Base-by-base conservation (phyloP, 92 coral and sea anemone genomes). In the Desmophyllum pertusum region DNA sequence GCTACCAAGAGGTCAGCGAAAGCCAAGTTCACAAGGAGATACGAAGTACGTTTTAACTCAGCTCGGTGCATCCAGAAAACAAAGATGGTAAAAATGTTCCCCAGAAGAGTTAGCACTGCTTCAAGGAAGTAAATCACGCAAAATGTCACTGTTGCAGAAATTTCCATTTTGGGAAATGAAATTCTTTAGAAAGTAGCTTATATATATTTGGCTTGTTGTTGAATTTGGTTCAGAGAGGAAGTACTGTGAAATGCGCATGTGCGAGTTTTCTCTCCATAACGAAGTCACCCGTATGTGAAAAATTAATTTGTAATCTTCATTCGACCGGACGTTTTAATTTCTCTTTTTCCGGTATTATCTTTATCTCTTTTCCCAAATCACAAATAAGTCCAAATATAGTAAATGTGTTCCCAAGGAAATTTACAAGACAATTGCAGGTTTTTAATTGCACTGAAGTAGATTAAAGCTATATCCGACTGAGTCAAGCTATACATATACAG, bases 31-130 rank as follows among this genome's bases (percentile, higher is more conserved):
- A 69, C 48, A 6, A 69, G 74, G 14, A 35, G 74, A 69, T 17
- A 40, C 2, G 48, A 35, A 1, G 74, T 33, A 13, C 74, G 43
- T 69, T 69, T 69, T 29, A 69, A 38, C 43, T 40, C n/a, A 25
- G 42, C 30, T 10, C 74, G 42, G n/a, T 37, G 74, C 30, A 15
- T 69, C 74, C 74, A 69, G 48, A 69, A 69, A 13, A 33, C 48
- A 33, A 69, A 69, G 45, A 69, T 69, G 18, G 74, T 35, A 69
- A 69, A 69, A 69, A 69, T 40, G 74, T 69, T 69, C 10, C 74
- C 74, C 7, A 15, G 1, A 21, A 69, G 42, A 38, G 43, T 40
- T 23, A 37, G n/a, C 41, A 69, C 48, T 69, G n/a, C 74, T 40
- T 36, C 42, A 19, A 69, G 43, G 74, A 69, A 36, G 43, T 5